Evolutionary conservation across 2,797 vertebrate species (phyloP).

Genomic region (Lacerta viridis): DNA sequence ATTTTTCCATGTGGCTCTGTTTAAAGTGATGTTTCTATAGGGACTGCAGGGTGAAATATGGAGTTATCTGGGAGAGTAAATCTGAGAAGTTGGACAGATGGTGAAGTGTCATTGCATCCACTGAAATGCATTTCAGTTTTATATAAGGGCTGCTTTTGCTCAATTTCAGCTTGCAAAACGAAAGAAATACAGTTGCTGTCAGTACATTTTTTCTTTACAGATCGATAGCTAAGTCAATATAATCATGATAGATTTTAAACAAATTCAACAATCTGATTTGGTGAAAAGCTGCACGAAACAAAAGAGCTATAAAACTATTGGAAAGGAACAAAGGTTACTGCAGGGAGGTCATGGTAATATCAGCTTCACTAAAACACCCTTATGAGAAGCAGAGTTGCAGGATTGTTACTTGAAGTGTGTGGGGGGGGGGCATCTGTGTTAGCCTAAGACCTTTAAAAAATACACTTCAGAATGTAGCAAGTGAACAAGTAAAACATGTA

Average conservation of each 20-base stretch:
- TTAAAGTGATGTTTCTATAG: slow-evolving; percentile 84
- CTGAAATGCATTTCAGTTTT: slow-evolving; percentile 85
- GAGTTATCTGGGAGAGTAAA: slow-evolving; percentile 87
- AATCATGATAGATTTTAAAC: slow-evolving; percentile 57
- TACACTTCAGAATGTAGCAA: background rate
- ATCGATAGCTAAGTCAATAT: slow-evolving; percentile 70
- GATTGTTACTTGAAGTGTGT: background rate
- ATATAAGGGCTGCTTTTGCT: slow-evolving; percentile 79
- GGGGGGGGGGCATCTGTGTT: too few species aligned
- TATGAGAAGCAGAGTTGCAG: too few species aligned
- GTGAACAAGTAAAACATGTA: background rate
- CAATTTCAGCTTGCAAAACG: slow-evolving; percentile 76
- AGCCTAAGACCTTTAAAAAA: background rate
- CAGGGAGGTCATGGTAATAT: slow-evolving; percentile 17
- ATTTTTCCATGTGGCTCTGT: slow-evolving; percentile 82
- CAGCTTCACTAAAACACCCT: slow-evolving; percentile 42
- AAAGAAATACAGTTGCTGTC: slow-evolving; percentile 62
- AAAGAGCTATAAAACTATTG: slow-evolving; percentile 33
- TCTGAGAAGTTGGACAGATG: slow-evolving; percentile 88
- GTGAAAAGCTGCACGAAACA: background rate
- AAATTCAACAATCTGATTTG: slow-evolving; percentile 44
- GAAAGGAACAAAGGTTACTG: slow-evolving; percentile 53
- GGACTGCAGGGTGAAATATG: slow-evolving; percentile 86
- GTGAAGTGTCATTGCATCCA: slow-evolving; percentile 80
- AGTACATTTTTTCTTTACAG: slow-evolving; percentile 51